Conservation (phyloP, 2,113 vertebrate genomes). For the Bombycilla garrulus region DNA sequence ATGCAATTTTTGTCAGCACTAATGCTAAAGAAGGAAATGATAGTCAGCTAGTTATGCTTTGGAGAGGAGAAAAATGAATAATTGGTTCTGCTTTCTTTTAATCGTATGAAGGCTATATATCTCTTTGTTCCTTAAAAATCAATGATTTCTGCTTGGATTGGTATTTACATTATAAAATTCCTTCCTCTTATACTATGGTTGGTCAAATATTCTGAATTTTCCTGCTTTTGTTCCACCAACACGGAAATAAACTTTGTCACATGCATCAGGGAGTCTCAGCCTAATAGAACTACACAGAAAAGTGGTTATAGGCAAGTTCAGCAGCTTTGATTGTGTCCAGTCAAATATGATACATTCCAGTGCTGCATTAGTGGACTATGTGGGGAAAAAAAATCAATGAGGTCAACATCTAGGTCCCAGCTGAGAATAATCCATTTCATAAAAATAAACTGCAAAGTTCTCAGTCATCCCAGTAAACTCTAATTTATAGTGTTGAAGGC, state of each 20-base stretch:
- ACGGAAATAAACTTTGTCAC: neutral
- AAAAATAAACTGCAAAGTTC: constrained; percentile 36
- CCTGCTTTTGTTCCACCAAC: neutral
- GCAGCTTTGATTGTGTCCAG: constrained; percentile 20
- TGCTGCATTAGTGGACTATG: neutral
- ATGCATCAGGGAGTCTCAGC: neutral
- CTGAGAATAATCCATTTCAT: constrained; percentile 32
- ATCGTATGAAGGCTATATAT: neutral
- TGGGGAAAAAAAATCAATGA: neutral
- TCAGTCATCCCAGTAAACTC: neutral
- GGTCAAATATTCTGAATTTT: neutral
- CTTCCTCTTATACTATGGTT: neutral
- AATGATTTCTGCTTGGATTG: neutral
- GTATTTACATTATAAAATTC: neutral
- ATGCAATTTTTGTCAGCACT: neutral
- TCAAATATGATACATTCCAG: constrained; percentile 20
- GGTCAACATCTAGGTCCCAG: constrained; percentile 16
- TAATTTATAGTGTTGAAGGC: constrained; percentile 1
- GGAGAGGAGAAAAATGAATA: neutral
- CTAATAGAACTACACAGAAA: neutral
- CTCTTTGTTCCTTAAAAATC: neutral
- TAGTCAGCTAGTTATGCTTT: neutral
- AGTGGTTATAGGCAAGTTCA: neutral
- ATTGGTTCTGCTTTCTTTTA: neutral
- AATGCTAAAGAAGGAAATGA: neutral